phyloP scores from a whole-genome alignment of 2,888 invertebrate genomes.

The Tachystola acroxantha region DNA sequence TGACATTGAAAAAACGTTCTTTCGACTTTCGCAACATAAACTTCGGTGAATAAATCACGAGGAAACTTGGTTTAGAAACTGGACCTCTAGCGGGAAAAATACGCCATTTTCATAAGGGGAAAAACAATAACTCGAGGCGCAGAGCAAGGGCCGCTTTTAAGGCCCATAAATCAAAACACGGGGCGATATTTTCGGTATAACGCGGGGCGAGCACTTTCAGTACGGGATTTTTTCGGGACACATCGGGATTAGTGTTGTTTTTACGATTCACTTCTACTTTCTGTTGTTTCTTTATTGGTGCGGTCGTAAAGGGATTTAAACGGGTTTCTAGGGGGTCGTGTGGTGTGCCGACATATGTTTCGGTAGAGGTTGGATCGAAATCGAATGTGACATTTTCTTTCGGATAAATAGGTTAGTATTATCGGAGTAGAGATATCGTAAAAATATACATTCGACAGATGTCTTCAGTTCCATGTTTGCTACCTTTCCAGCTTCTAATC shows the following conservation, averaged over 20 bases:
- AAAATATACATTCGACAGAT: too few species aligned
- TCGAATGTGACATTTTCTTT: slow-evolving; percentile 10
- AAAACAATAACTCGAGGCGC: slow-evolving; percentile 69
- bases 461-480: too few species aligned
- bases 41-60: slow-evolving; percentile 53
- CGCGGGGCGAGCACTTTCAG: slow-evolving; percentile 54
- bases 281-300: slow-evolving; percentile 53
- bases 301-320: slow-evolving; percentile 42
- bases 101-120: slow-evolving; percentile 68
- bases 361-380: slow-evolving; percentile 18
- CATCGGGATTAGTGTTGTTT: slow-evolving; percentile 67
- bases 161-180: slow-evolving; percentile 72
- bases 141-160: slow-evolving; percentile 67
- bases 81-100: slow-evolving; percentile 54
- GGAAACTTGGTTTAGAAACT: slow-evolving; percentile 47
- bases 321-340: slow-evolving; percentile 25
- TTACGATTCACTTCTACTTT: slow-evolving; percentile 64
- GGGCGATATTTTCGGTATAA: slow-evolving; percentile 60
- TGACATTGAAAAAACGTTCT: slow-evolving; percentile 28
- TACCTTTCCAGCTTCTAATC: too few species aligned
- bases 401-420: too few species aligned
- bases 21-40: slow-evolving; percentile 51
- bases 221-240: slow-evolving; percentile 56
- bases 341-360: slow-evolving; percentile 15
- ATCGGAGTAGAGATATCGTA: too few species aligned